Evolutionary conservation across 2,888 invertebrate genomes (phyloP).

Genomic region (Mechanitis mazaeus): DNA sequence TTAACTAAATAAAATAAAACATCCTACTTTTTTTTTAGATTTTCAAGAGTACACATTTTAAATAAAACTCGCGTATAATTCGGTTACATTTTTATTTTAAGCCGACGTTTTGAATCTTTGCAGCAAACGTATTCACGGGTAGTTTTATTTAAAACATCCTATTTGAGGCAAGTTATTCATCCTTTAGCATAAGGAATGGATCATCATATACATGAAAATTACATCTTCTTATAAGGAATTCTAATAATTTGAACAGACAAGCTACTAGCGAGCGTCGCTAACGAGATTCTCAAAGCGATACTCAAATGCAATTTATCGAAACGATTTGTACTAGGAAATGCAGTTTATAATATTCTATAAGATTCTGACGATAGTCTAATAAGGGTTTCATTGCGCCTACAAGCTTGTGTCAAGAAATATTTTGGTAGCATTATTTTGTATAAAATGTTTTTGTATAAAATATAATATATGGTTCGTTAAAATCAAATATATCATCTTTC

Average conservation of each 20-base stretch:
- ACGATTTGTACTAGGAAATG: slow-evolving; percentile 2
- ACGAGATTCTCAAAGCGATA: slow-evolving; percentile 14
- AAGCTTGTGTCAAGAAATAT: neutral
- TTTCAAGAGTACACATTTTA: too few species aligned
- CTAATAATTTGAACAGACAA: slow-evolving; percentile 2
- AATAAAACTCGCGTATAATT: too few species aligned
- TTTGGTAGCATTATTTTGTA: neutral
- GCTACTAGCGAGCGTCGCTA: slow-evolving; percentile 4
- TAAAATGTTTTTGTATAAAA: too few species aligned
- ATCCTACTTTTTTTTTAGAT: too few species aligned
- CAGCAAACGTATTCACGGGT: too few species aligned
- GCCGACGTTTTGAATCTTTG: too few species aligned
- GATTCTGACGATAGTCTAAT: neutral
- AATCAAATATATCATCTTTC: slow-evolving; percentile 1
- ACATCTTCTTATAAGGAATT: neutral
- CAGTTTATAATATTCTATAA: neutral
- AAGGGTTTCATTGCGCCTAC: neutral
- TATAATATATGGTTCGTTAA: neutral
- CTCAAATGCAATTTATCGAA: slow-evolving; percentile 12
- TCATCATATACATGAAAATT: too few species aligned
- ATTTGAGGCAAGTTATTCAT: too few species aligned
- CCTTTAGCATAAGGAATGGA: too few species aligned
- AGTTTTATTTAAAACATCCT: too few species aligned
- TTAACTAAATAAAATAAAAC: too few species aligned
- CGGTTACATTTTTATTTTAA: too few species aligned